phyloP scores from a whole-genome alignment of 2,888 invertebrate species.

The Salpingus planirostris region DNA sequence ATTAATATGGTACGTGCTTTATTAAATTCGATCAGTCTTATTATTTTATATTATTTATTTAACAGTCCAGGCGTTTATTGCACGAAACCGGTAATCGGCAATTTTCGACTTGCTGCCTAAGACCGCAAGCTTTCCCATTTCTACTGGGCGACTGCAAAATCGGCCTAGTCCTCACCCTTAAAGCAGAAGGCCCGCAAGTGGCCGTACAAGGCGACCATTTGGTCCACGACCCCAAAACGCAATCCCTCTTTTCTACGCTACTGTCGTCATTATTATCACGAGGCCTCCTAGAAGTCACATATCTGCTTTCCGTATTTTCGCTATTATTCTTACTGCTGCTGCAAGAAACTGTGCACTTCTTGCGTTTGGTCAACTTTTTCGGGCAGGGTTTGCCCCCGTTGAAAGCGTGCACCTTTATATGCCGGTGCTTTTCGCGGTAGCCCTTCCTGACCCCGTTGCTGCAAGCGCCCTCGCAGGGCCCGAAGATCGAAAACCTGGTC shows the following conservation, averaged over 20 bases:
- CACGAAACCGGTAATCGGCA: slow-evolving; percentile 32
- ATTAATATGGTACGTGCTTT: too few relatives aligned
- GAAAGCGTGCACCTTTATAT: slow-evolving; percentile 41
- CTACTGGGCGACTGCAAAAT: slow-evolving; percentile 35
- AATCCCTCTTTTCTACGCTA: slow-evolving; percentile 29
- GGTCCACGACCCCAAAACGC: slow-evolving; percentile 45
- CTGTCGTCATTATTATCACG: slow-evolving; percentile 1
- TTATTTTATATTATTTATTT: too few relatives aligned
- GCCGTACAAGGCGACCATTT: slow-evolving; percentile 55
- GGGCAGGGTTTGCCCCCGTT: slow-evolving; percentile 49
- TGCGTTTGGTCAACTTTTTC: slow-evolving; percentile 39
- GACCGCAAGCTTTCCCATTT: slow-evolving; percentile 37
- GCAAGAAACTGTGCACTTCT: slow-evolving; percentile 31
- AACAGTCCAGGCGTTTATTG: too few relatives aligned
- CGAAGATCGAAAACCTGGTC: slow-evolving; percentile 46
- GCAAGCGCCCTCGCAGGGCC: slow-evolving; percentile 41
- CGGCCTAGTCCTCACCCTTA: slow-evolving; percentile 47
- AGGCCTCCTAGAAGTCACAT: too few relatives aligned
- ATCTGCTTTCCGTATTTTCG: slow-evolving; percentile 7
- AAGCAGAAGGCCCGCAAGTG: slow-evolving; percentile 51
- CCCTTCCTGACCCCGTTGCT: slow-evolving; percentile 43
- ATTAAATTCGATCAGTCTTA: too few relatives aligned
- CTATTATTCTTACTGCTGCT: slow-evolving; percentile 15
- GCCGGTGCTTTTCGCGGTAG: slow-evolving; percentile 40
- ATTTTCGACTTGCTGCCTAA: slow-evolving; percentile 34